These are phyloP conservation scores for Pediacus dermestoides DNA, from an alignment of 2,888 invertebrate species.

Conservation along the genomic window DNA sequence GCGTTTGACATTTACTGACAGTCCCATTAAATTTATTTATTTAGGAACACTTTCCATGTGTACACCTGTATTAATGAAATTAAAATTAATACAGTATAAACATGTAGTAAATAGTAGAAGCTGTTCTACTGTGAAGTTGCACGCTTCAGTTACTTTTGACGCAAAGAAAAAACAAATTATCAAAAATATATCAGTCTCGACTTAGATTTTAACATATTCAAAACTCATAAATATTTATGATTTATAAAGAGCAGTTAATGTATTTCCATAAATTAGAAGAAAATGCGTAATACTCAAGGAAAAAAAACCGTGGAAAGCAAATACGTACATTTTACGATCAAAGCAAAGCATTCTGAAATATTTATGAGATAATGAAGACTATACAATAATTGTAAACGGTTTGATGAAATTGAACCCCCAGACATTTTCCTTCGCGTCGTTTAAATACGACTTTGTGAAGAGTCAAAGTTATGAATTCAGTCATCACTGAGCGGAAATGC, in stretches of 20 bases:
- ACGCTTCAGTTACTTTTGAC: not conserved
- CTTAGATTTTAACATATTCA: conserved; percentile 16
- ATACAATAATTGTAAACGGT: conserved; percentile 20
- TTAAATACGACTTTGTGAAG: not conserved
- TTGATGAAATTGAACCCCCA: conserved; percentile 5
- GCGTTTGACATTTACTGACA: no score
- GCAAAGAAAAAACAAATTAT: conserved; percentile 5
- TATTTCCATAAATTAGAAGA: conserved; percentile 28
- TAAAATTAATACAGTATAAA: no score
- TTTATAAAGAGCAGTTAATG: conserved; percentile 26
- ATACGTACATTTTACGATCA: conserved; percentile 10
- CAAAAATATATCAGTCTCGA: conserved; percentile 4
- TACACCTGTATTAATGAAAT: no score
- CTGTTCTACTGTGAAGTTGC: not conserved
- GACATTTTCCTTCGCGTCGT: not conserved
- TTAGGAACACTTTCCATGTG: no score
- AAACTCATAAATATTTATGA: conserved; percentile 26
- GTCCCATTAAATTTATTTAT: no score
- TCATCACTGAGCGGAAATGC: no score
- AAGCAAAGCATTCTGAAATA: conserved; percentile 17
- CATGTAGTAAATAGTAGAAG: conserved; percentile 2
- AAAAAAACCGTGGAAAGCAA: conserved; percentile 9
- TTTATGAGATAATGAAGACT: conserved; percentile 21
- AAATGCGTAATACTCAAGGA: conserved; percentile 5
- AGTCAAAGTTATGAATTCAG: not conserved